Evolutionary conservation across 2,113 vertebrate genomes (phyloP).

Genomic region (Psophia crepitans): DNA sequence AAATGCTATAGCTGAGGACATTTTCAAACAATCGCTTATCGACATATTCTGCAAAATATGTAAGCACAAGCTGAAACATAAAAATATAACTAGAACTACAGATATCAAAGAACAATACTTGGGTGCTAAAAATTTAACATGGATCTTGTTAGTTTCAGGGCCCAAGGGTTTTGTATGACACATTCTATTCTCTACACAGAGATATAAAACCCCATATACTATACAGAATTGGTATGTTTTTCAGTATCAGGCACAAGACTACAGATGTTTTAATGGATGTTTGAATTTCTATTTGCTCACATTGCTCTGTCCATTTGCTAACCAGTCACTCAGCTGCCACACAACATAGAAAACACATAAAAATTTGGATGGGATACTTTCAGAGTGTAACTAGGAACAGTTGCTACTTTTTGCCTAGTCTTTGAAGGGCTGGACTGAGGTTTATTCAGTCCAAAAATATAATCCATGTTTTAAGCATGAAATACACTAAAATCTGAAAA

Average conservation of each 20-base stretch:
- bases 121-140: neutral
- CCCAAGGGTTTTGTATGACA: neutral
- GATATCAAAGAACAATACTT: neutral
- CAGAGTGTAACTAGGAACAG: neutral
- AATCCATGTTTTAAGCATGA: rapidly evolving
- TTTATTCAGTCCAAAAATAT: neutral
- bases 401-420: neutral
- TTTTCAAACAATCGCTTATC: neutral
- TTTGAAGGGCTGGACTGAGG: neutral
- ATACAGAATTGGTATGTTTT: neutral
- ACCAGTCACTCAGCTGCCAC: neutral
- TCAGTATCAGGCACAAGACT: neutral
- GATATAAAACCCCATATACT: neutral
- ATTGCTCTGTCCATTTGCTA: neutral
- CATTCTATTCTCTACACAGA: neutral
- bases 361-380: neutral
- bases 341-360: neutral
- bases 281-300: neutral
- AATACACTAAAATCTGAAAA: neutral
- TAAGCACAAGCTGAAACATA: neutral
- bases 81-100: neutral
- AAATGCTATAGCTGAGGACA: neutral
- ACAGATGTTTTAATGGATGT: neutral
- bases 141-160: neutral
- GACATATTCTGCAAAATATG: neutral